Evolutionary conservation across 2,888 invertebrate species (phyloP), one percentile per base, ranked within the genome.

Genomic region (Caenorhabditis macrosperma): DNA sequence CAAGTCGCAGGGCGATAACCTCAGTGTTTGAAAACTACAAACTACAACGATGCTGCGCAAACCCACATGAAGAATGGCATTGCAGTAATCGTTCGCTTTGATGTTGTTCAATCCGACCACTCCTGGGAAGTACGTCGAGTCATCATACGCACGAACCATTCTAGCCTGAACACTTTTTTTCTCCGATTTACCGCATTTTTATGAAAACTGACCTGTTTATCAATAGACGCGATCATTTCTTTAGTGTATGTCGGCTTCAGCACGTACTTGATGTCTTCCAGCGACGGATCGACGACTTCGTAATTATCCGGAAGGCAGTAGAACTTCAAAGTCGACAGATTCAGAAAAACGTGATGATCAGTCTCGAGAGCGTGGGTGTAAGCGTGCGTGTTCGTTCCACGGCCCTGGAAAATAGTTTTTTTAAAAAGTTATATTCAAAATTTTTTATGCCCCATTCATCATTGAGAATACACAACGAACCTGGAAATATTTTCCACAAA

Each of bases 261-360:
- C 0, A 99, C 96, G 93, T 97, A 99, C 92, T 92, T 97, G 75
- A 99, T 99, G 90, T 99, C 99, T 91, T 97, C 97, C 82, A 99
- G 91, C 0, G 98, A 97, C 91, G 93, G 93, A 94, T 96, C 96
- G 87, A 97, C 95, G 87, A 99, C 96, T 93, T 99, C 97, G 92
- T 99, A 99, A 91, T 99, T 99, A 91, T 99, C 99, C 0, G 99
- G 99, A 79, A 99, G 93, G 91, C 99, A 99, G 92, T 99, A 99
- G 92, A 99, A 99, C 91, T 96, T 95, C 78, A 99, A 92, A 0
- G 98, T 97, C 87, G 95, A 95, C 63, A 99, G 93, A 92, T 99
- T 99, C 12, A 87, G 41, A 90, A 95, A 99, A 0, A 99, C 98
- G 93, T 97, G 97, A 92, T 99, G 99, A 75, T 95, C 94, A 88